These are phyloP conservation scores for Mamestra configurata DNA, from an alignment of 1,140 invertebrate species.

Conservation along the genomic window DNA sequence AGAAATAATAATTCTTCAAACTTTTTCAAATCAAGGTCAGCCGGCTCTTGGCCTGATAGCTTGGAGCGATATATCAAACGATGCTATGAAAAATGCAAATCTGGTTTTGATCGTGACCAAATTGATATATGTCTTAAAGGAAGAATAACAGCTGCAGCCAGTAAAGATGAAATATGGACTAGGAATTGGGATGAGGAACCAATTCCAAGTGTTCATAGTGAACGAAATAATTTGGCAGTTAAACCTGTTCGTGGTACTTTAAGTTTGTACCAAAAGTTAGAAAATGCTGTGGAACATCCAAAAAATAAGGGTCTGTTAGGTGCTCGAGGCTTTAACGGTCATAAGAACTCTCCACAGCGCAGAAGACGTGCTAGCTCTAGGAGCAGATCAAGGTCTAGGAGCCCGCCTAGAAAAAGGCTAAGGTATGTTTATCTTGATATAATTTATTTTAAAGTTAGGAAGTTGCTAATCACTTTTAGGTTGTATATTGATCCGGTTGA, in stretches of 20 bases:
- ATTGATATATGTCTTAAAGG: constrained; percentile 98
- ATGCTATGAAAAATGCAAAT: constrained; percentile 96
- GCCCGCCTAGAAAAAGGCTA: constrained; percentile 76
- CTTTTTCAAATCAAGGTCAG: constrained; percentile 76
- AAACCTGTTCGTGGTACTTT: constrained; percentile 88
- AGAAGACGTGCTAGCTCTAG: constrained; percentile 71
- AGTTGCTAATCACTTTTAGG: no score
- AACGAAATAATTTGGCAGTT: constrained; percentile 90
- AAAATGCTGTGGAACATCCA: constrained; percentile 69
- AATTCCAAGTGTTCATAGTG: constrained; percentile 94
- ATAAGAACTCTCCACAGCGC: constrained; percentile 74
- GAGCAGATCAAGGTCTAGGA: constrained; percentile 79
- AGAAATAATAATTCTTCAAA: constrained; percentile 68
- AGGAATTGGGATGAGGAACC: constrained; percentile 98
- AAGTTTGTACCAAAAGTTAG: constrained; percentile 86
- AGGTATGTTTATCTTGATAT: constrained; percentile 61
- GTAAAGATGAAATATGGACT: constrained; percentile 94
- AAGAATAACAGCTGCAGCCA: constrained; percentile 96
- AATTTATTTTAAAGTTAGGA: background rate
- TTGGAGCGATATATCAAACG: constrained; percentile 95
- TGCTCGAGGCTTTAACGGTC: constrained; percentile 63
- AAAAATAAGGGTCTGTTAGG: constrained; percentile 68
- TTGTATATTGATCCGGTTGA: no score
- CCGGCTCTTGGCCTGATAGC: constrained; percentile 91
- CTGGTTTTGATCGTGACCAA: constrained; percentile 96